Evolutionary conservation across 2,797 vertebrate species (phyloP), one percentile per base, ranked within the genome.

Genomic region (Acridotheres tristis): DNA sequence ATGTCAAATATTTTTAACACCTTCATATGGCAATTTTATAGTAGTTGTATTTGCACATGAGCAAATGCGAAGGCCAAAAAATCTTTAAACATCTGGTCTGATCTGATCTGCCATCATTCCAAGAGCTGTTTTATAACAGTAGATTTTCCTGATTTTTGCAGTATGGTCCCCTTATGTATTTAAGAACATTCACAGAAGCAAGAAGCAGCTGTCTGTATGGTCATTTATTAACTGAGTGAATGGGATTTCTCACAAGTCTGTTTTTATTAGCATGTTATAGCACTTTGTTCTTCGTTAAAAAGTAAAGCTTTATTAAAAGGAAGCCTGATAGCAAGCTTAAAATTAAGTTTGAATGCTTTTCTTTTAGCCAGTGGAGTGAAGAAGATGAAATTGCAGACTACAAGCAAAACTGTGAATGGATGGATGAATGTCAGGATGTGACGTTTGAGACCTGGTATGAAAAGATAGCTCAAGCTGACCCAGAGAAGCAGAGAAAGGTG

Each of bases 371-470:
- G 42, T 99, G 99, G 99, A 99, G 98, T 11, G 99, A 99, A 97
- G 99, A 99, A 94, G 99, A 99, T 89, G 99, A 99, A 97, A 98
- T 99, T 22, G 97, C 98, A 25, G 99, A 99, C 97, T 99, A 99
- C 95, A 99, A 99, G 97, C 99, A 99, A 97, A 99, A 99, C 97
- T 98, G 98, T 43, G 99, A 99, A 89, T 99, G 99, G 99, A 99
- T 99, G 99, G 99, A 99, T 54, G 99, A 99, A 97, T 99, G 99
- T 88, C 99, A 99, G 97, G 99, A 99, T 40, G 98, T 99, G 57
- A 99, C 99, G 98, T 99, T 99, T 97, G 99, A 99, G 97, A 98
- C 98, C 97, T 99, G 99, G 99, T 99, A 99, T 89, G 99, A 99
- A 97, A 99, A 99, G 98, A 99, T 99, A 50, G 97, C 98, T 76